Conservation (phyloP, 2,113 vertebrate species). For the Catharus minimus region DNA sequence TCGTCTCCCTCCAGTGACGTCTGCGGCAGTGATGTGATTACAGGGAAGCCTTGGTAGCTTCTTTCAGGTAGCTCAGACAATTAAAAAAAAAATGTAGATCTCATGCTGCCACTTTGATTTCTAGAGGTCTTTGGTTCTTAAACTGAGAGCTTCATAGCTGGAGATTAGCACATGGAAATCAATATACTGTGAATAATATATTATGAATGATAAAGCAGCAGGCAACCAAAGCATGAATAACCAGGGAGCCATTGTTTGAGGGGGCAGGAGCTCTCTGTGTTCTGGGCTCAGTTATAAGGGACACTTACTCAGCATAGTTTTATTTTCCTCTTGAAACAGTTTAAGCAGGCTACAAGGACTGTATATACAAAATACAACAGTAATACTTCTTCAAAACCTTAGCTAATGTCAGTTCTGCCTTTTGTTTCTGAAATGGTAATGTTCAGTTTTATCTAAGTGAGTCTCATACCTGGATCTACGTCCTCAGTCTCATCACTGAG, state of each 20-base stretch:
- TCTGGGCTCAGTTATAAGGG: neutral
- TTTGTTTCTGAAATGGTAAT: neutral
- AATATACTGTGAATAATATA: neutral
- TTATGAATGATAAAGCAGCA: neutral
- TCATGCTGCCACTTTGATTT: neutral
- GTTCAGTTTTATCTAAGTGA: neutral
- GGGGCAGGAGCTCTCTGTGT: neutral
- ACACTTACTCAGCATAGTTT: neutral
- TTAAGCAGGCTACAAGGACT: neutral
- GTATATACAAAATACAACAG: neutral
- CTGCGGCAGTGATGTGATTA: neutral
- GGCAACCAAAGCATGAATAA: neutral
- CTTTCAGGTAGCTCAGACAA: neutral
- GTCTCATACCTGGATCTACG: neutral
- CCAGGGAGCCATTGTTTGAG: neutral
- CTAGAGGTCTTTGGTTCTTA: neutral
- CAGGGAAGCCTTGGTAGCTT: neutral
- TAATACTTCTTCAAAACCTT: neutral
- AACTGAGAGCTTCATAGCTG: neutral
- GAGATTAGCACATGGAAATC: neutral
- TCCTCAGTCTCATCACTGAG: neutral
- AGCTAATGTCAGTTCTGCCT: neutral
- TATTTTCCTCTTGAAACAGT: neutral
- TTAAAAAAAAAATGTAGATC: neutral
- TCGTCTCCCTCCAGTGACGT: neutral